Evolutionary conservation across 1,140 invertebrate species (phyloP).

Genomic region (Onthophagus taurus): DNA sequence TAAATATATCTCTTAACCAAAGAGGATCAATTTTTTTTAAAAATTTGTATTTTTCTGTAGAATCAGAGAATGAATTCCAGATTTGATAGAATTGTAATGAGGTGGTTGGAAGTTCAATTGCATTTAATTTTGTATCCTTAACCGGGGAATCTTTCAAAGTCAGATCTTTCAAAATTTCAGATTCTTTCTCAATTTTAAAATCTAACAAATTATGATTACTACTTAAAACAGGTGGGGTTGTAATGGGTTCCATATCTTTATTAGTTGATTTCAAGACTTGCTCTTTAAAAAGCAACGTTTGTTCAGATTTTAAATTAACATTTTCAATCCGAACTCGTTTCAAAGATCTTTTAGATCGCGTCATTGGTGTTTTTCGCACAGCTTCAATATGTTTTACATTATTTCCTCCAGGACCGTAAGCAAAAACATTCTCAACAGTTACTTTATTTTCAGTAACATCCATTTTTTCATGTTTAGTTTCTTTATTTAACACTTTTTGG

Average conservation of each 20-base stretch:
- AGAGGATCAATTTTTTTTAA: constrained; percentile 25
- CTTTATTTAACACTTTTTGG: too few species aligned
- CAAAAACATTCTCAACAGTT: too few species aligned
- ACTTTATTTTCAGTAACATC: too few species aligned
- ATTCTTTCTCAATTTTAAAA: constrained; percentile 8
- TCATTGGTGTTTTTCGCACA: constrained; percentile 28
- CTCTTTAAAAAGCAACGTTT: constrained; percentile 19
- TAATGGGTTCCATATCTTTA: neutral
- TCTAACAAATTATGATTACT: neutral
- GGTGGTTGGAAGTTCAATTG: constrained; percentile 22
- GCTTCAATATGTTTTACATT: constrained; percentile 24
- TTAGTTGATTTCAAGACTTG: constrained; percentile 5
- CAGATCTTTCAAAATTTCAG: constrained; percentile 17
- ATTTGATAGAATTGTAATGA: constrained; percentile 28
- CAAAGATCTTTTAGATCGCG: constrained; percentile 29
- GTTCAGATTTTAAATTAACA: constrained; percentile 14
- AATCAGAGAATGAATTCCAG: constrained; percentile 25
- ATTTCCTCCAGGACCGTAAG: constrained; percentile 14
- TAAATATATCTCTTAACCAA: constrained; percentile 27
- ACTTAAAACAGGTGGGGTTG: neutral
- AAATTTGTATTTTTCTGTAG: constrained; percentile 22
- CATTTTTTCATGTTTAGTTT: too few species aligned
- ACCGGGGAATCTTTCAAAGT: constrained; percentile 15
- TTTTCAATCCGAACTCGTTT: constrained; percentile 28
- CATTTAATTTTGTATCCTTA: constrained; percentile 10